Evolutionary conservation across 2,113 vertebrate genomes (phyloP), one percentile per base, ranked within the genome.

Genomic region (Podarcis cretensis): DNA sequence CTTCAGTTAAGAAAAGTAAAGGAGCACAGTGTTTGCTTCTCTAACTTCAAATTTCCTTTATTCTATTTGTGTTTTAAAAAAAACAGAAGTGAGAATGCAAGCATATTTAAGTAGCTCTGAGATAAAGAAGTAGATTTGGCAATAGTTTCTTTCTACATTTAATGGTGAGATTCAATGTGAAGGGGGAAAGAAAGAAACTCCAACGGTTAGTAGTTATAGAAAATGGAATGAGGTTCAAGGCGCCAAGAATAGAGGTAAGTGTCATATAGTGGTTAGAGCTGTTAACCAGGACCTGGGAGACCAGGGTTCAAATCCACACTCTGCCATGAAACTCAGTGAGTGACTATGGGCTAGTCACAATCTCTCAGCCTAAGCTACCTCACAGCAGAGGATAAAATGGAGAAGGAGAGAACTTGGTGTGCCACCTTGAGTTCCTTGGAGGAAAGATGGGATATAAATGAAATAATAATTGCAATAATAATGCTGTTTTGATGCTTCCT

Each of bases 61-160:
- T 87, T 59, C 32, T 40, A 16, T 63, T 81, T 69, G 57, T 87
- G 32, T 32, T 48, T 48, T 88, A 83, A 63, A 32, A 63, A 63
- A 78, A 80, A 27, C 23, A 37, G 43, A 65, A 69, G 27, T n/a
- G 80, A 27, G 48, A 80, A 84, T 85, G 35, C 27, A 18, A 32
- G 18, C 37, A 68, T 48, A 76, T 68, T 75, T 48, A 59, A 87
- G 48, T 78, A 43, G 18, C 20, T 20, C 20, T 59, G 30, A 40
- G 71, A 87, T 90, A 80, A 81, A 84, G 83, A 66, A 90, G 2
- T 37, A 2, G 30, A 86, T 16, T 83, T 85, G 89, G 18, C 23
- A 13, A 3, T 59, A 40, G 27, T 20, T 88, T 27, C 30, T 27
- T 86, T 5, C 59, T 2, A 23, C 2, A 4, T 37, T 20, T 6